Evolutionary conservation across 2,888 invertebrate genomes (phyloP), one percentile per base, ranked within the genome.

Genomic region (Chloromyia formosa): DNA sequence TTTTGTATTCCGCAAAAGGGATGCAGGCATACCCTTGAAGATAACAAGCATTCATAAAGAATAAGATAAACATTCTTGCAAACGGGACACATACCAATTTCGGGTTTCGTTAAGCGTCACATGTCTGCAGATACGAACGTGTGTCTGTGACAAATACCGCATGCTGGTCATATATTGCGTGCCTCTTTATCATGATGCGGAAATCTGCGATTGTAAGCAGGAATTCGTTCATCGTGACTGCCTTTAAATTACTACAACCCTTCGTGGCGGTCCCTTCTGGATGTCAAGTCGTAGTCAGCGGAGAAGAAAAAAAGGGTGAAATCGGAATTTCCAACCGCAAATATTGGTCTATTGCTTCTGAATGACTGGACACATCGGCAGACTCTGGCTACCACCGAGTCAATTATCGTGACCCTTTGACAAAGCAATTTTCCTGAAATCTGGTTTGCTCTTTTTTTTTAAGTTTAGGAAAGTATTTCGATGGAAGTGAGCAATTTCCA

Each of bases 171-270:
- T 60, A 60, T 23, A 60, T 60, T 27, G 60, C 27, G 27, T 2
- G 60, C 23, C 60, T 60, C 22, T 1, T 60, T 60, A 60, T 60
- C 60, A 23, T 23, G 10, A 12, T 60, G 23, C 14, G 60, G n/a
- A 60, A 60, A 60, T 60, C 60, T 60, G 60, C 60, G 60, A 23
- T 27, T 20, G n/a, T 60, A 4, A 49, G 60, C 60, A 60, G 23
- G 23, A 60, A 60, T 23, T 60, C 23, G 1, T 23, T 12, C 60
- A 12, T 23, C 23, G 60, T 60, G n/a, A n/a, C n/a, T 60, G 60
- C 60, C 60, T 60, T 60, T 27, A 27, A 18, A 23, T 23, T 60
- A 60, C 60, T 23, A 27, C 22, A 60, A n/a, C 23, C 60, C 60
- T 23, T 60, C 23, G 22, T 60, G 14, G 5, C 27, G 22, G n/a